Evolutionary conservation across 2,113 vertebrate species (phyloP).

Genomic region (Vidua macroura): DNA sequence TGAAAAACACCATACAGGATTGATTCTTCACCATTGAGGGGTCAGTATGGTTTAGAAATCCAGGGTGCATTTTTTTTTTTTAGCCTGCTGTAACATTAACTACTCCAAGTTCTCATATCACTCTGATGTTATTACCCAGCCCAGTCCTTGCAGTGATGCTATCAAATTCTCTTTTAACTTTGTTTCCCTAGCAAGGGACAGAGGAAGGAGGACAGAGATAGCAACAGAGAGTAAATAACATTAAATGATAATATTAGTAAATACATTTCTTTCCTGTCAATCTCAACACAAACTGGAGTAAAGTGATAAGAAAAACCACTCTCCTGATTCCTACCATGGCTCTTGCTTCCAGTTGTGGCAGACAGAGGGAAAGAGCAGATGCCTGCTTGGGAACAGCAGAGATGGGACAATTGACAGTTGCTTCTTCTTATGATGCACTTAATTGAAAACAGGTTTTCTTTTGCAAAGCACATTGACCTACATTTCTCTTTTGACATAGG

Average conservation of each 20-base stretch:
- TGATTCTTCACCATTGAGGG: background rate
- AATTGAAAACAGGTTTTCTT: background rate
- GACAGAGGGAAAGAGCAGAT: background rate
- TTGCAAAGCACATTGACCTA: background rate
- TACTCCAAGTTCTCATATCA: background rate
- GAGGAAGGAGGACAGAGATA: slow-evolving; percentile 31
- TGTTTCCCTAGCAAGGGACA: slow-evolving; percentile 1
- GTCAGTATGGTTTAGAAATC: background rate
- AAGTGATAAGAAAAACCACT: background rate
- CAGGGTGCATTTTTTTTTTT: background rate
- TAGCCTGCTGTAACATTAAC: background rate
- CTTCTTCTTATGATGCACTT: background rate
- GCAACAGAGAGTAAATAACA: slow-evolving; percentile 1
- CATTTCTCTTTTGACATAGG: background rate
- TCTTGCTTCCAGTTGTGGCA: background rate
- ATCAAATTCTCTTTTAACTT: background rate
- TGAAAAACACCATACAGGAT: background rate
- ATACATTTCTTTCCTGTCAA: slow-evolving; percentile 30
- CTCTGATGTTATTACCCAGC: background rate
- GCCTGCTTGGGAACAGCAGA: background rate
- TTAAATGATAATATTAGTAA: slow-evolving; percentile 4
- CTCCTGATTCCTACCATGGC: background rate
- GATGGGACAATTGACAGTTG: background rate
- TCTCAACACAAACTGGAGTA: background rate
- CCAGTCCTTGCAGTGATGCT: background rate